Evolutionary conservation across 1,140 invertebrate genomes (phyloP).

Genomic region (Drosophila lacteicornis): DNA sequence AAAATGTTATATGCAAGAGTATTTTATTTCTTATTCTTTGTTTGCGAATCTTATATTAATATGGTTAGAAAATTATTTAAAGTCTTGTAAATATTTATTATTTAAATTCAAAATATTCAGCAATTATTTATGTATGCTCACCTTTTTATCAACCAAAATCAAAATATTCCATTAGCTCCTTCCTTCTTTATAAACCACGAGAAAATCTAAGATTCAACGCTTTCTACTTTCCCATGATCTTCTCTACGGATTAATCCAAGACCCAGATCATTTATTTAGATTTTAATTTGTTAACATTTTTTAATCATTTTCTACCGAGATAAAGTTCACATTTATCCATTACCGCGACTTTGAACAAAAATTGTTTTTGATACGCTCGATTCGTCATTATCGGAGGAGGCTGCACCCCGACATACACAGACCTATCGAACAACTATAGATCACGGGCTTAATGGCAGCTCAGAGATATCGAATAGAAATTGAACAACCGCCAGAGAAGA

Average conservation of each 20-base stretch:
- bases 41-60: no score
- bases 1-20: no score
- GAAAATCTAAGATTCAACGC: constrained; percentile 12
- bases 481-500: constrained; percentile 46
- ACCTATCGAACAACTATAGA: constrained; percentile 72
- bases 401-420: constrained; percentile 34
- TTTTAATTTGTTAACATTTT: constrained; percentile 43
- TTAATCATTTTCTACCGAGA: constrained; percentile 43
- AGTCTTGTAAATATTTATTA: no score
- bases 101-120: not conserved
- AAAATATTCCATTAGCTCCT: not conserved
- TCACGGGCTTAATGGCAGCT: constrained; percentile 73
- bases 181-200: not conserved
- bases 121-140: not conserved
- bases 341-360: constrained; percentile 37
- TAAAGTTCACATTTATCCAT: constrained; percentile 55
- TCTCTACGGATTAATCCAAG: constrained; percentile 6
- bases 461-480: constrained; percentile 56
- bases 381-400: constrained; percentile 30
- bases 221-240: constrained; percentile 46
- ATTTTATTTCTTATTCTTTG: no score
- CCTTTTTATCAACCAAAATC: not conserved
- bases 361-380: constrained; percentile 46
- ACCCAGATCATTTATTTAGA: constrained; percentile 11
- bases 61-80: no score